Evolutionary conservation across 2,797 vertebrate species (phyloP).

Genomic region (Phyllotis vaccarum): DNA sequence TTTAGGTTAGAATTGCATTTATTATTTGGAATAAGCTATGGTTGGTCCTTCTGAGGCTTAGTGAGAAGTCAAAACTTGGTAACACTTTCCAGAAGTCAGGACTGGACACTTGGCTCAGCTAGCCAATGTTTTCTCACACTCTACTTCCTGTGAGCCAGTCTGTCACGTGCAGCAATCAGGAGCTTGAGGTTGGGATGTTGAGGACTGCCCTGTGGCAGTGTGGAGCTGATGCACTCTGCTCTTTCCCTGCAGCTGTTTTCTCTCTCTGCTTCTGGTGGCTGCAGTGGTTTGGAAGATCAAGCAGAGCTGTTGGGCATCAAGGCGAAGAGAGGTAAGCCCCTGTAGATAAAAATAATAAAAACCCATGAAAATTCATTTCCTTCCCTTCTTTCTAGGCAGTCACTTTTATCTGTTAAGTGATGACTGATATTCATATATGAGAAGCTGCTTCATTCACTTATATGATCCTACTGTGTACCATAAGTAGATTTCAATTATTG

Average conservation of each 20-base stretch:
- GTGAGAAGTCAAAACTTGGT: not conserved
- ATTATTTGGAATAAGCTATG: not conserved
- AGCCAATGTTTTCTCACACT: not conserved
- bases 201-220: not conserved
- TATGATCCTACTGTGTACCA: not conserved
- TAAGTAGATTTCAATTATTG: constrained; percentile 13
- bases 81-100: not conserved
- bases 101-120: not conserved
- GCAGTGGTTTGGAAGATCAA: constrained; percentile 99
- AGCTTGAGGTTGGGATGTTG: not conserved
- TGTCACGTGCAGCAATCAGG: not conserved
- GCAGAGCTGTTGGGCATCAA: constrained; percentile 99
- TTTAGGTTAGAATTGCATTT: constrained; percentile 47
- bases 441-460: not conserved
- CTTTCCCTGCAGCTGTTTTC: constrained; percentile 94
- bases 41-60: not conserved
- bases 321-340: constrained; percentile 95
- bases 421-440: not conserved
- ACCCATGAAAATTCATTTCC: not conserved
- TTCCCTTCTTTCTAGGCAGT: constrained; percentile 11
- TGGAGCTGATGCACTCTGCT: not conserved
- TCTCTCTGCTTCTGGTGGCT: constrained; percentile 97
- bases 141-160: not conserved
- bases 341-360: not conserved
- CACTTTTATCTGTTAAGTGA: not conserved